phyloP scores from a whole-genome alignment of 2,888 invertebrate genomes.

The Therioaphis trifolii region DNA sequence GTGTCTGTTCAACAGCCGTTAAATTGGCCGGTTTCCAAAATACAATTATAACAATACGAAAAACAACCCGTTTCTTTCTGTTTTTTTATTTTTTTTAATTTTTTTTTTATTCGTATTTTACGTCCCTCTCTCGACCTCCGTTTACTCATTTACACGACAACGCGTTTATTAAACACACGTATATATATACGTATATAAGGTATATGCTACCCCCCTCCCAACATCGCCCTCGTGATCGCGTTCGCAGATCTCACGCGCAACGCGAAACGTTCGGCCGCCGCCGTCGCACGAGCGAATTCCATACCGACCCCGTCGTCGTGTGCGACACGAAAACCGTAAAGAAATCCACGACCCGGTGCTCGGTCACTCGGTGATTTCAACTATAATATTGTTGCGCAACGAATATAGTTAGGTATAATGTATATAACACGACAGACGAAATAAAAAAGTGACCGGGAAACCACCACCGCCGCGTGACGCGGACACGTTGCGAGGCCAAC shows the following conservation, averaged over 20 bases:
- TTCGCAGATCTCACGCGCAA: background rate
- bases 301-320: too few relatives aligned
- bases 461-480: background rate
- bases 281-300: background rate
- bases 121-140: background rate
- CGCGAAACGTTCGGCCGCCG: background rate
- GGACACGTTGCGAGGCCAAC: background rate
- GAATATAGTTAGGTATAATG: too few relatives aligned
- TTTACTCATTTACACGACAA: too few relatives aligned
- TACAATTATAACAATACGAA: conserved; percentile 52
- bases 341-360: too few relatives aligned
- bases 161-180: background rate
- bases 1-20: conserved; percentile 51
- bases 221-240: too few relatives aligned
- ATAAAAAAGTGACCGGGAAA: background rate
- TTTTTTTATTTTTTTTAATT: background rate
- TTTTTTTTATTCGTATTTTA: background rate
- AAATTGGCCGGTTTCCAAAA: conserved; percentile 57
- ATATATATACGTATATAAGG: background rate
- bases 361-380: background rate
- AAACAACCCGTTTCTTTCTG: conserved; percentile 27
- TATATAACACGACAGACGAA: too few relatives aligned
- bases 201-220: background rate
- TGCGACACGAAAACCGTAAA: too few relatives aligned
- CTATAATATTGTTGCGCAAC: background rate